phyloP scores from a whole-genome alignment of 2,113 vertebrate species.

The Alaudala cheleensis region DNA sequence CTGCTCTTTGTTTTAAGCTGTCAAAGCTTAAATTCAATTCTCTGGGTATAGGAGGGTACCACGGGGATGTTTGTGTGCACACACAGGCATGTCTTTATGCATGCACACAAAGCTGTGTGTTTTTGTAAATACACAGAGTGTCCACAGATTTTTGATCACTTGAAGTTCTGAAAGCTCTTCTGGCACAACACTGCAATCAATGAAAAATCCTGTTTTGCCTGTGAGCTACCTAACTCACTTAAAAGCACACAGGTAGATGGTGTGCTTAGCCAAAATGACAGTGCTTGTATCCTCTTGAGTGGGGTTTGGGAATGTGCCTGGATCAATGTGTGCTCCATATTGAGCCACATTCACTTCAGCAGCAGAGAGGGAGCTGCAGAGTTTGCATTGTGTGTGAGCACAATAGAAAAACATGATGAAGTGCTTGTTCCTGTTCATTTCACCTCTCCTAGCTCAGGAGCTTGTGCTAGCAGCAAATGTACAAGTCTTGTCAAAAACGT shows the following conservation, averaged over 20 bases:
- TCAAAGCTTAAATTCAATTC: not conserved
- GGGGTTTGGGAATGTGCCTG: not conserved
- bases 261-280: fast-evolving
- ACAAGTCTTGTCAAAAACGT: not conserved
- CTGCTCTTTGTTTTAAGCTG: not conserved
- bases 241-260: fast-evolving
- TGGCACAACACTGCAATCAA: not conserved
- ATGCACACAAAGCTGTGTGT: not conserved
- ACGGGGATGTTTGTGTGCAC: not conserved
- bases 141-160: not conserved
- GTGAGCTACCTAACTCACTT: fast-evolving
- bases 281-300: not conserved
- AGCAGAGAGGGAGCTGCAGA: not conserved
- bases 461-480: not conserved
- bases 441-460: not conserved
- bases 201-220: not conserved
- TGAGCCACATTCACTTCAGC: not conserved
- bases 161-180: not conserved
- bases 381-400: not conserved
- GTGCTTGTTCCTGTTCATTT: not conserved
- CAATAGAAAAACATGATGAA: not conserved
- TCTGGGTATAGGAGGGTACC: not conserved
- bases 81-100: fast-evolving
- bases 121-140: fast-evolving
- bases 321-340: fast-evolving